These are phyloP conservation scores for Paraplagusia blochii DNA, from an alignment of 2,113 vertebrate species.

Conservation along the genomic window DNA sequence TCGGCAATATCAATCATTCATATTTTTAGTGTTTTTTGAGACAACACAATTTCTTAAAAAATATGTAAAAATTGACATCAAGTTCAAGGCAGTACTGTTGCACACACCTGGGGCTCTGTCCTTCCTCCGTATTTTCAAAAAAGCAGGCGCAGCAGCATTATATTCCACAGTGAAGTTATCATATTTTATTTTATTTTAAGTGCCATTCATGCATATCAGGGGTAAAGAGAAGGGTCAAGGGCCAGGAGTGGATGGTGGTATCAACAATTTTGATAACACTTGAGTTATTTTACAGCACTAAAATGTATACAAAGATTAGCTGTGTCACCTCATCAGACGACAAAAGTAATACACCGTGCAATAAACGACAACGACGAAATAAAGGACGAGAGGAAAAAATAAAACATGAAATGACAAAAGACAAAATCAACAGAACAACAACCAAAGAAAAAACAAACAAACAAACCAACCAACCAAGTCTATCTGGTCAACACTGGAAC, in stretches of 20 bases:
- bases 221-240: constrained; percentile 67
- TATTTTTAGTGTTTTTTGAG: too few species aligned
- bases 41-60: too few species aligned
- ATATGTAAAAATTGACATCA: too few species aligned
- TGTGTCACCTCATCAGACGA: constrained; percentile 84
- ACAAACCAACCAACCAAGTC: constrained; percentile 75
- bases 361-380: constrained; percentile 75
- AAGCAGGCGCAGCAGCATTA: constrained; percentile 58
- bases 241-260: constrained; percentile 77
- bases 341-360: constrained; percentile 95
- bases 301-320: constrained; percentile 90
- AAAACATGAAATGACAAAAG: constrained; percentile 77
- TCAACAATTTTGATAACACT: constrained; percentile 92
- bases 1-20: too few species aligned
- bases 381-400: constrained; percentile 53
- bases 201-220: constrained; percentile 96
- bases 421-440: constrained; percentile 68
- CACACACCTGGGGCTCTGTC: too few species aligned
- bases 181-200: constrained; percentile 89
- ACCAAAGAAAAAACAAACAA: constrained; percentile 64
- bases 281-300: constrained; percentile 92
- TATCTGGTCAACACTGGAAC: constrained; percentile 92
- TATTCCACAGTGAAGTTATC: constrained; percentile 86
- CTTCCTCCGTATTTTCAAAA: constrained; percentile 8
- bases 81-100: too few species aligned